These are phyloP conservation scores for Meloidogyne chitwoodi DNA, from an alignment of 1,140 invertebrate genomes.

Conservation along the genomic window DNA sequence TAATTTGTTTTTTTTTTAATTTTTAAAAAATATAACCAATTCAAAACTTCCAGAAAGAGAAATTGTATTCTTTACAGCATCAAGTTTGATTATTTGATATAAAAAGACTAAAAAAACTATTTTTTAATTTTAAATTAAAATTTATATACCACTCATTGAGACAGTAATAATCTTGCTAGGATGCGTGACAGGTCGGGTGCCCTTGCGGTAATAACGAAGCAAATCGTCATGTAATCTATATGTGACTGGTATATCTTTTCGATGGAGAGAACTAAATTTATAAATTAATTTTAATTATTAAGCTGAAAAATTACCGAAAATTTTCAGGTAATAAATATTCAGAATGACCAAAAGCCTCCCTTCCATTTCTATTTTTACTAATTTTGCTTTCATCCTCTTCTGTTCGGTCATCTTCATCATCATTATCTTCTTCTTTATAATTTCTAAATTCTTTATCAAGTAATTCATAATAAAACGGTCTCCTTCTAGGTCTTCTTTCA, in stretches of 20 bases:
- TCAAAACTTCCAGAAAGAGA: constrained; percentile 56
- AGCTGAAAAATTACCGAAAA: constrained; percentile 10
- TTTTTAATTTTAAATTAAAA: background rate
- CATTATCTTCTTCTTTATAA: background rate
- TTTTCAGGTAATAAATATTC: constrained; percentile 24
- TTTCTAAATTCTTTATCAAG: background rate
- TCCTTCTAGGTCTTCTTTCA: background rate
- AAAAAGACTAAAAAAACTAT: constrained; percentile 41
- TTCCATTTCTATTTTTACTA: background rate
- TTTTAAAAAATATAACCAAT: constrained; percentile 44
- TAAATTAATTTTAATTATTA: background rate
- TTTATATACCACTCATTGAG: constrained; percentile 41
- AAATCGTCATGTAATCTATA: constrained; percentile 55
- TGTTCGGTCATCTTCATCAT: background rate
- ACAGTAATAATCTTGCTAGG: constrained; percentile 55
- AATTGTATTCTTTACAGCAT: constrained; percentile 60
- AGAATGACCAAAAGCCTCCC: background rate
- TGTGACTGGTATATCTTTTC: constrained; percentile 58
- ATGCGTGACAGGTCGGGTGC: constrained; percentile 57
- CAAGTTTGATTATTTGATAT: constrained; percentile 59
- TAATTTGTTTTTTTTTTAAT: background rate
- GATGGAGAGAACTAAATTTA: constrained; percentile 34
- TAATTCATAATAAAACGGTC: constrained; percentile 12
- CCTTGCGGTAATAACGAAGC: constrained; percentile 50
- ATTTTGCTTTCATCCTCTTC: background rate